These are phyloP conservation scores for Eupithecia vulgata DNA, from an alignment of 2,888 invertebrate species.

Conservation along the genomic window DNA sequence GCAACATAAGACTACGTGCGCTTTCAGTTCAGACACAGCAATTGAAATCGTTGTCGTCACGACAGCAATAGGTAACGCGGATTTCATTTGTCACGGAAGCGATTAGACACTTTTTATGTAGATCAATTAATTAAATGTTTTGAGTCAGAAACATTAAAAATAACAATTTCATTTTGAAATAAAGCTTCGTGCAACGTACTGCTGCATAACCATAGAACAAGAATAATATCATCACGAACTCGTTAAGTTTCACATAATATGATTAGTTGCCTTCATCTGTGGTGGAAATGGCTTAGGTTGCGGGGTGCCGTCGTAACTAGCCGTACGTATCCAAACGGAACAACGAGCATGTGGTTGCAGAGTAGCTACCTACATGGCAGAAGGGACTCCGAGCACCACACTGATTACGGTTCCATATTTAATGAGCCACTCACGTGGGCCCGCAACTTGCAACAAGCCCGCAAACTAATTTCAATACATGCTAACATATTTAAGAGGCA, in stretches of 20 bases:
- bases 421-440: conserved; percentile 76
- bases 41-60: conserved; percentile 60
- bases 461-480: conserved; percentile 78
- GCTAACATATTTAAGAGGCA: conserved; percentile 63
- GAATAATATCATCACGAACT: neutral
- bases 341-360: conserved; percentile 59
- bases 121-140: conserved; percentile 10
- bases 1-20: conserved; percentile 68
- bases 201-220: neutral
- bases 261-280: conserved; percentile 27
- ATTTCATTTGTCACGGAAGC: conserved; percentile 49
- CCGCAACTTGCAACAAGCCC: conserved; percentile 61
- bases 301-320: conserved; percentile 38
- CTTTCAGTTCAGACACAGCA: conserved; percentile 68
- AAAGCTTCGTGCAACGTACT: neutral
- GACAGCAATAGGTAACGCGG: conserved; percentile 50
- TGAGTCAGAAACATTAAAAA: neutral
- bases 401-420: conserved; percentile 82
- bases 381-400: conserved; percentile 70
- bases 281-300: conserved; percentile 28
- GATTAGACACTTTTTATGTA: conserved; percentile 46
- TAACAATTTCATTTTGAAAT: neutral
- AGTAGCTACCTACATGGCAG: conserved; percentile 57
- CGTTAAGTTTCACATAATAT: conserved; percentile 9
- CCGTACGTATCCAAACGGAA: conserved; percentile 55